phyloP scores from a whole-genome alignment of 2,113 vertebrate species.

The Dendropsophus ebraccatus region DNA sequence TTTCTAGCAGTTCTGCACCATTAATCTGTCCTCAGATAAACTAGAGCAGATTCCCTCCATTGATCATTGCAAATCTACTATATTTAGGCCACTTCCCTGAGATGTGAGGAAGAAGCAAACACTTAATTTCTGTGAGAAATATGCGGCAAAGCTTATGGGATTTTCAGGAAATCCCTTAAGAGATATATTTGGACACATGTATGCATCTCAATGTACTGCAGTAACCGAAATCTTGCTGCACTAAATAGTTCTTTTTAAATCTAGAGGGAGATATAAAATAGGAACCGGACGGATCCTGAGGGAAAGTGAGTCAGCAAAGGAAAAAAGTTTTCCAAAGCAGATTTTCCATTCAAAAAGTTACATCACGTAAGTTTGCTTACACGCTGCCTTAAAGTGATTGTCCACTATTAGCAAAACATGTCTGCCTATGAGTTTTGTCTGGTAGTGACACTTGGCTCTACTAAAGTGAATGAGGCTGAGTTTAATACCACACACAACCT shows the following conservation, averaged over 20 bases:
- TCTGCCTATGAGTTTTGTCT: no score
- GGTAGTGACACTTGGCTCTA: no score
- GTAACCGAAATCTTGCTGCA: not conserved
- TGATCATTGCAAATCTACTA: conserved; percentile 10
- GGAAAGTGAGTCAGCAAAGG: not conserved
- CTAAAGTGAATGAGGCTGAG: no score
- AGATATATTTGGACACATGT: conserved; percentile 23
- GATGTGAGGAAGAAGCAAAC: conserved; percentile 10
- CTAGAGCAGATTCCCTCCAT: conserved; percentile 6
- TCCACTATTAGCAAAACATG: no score
- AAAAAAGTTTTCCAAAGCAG: not conserved
- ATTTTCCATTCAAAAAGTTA: conserved; percentile 3
- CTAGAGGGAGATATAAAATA: conserved; percentile 11
- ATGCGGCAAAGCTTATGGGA: conserved; percentile 18
- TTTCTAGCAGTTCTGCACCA: conserved; percentile 14
- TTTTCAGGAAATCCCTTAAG: conserved; percentile 37
- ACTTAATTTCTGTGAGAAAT: conserved; percentile 37
- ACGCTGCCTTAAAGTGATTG: no score
- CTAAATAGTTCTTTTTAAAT: conserved; percentile 20
- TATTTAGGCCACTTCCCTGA: conserved; percentile 34
- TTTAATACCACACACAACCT: no score
- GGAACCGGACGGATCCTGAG: not conserved
- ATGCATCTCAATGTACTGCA: conserved; percentile 1
- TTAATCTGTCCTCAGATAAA: conserved; percentile 34
- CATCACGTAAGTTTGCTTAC: not conserved